phyloP scores from a whole-genome alignment of 2,888 invertebrate genomes.

The Cheilosia impressa region DNA sequence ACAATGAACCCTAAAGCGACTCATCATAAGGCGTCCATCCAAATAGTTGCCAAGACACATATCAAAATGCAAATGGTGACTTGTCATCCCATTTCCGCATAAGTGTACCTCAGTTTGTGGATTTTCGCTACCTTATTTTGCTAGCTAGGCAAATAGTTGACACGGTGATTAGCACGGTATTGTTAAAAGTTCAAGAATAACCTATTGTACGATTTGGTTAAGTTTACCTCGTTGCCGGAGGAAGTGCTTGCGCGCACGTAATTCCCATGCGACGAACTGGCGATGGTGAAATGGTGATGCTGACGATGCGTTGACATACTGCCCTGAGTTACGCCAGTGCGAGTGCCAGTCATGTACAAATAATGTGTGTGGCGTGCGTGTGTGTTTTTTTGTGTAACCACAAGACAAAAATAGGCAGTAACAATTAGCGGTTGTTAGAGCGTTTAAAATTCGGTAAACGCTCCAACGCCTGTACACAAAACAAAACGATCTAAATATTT shows the following conservation, averaged over 20 bases:
- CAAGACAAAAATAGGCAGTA: constrained; percentile 64
- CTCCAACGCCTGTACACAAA: constrained; percentile 56
- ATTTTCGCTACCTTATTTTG: constrained; percentile 33
- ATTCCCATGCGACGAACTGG: constrained; percentile 37
- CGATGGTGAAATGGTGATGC: background rate
- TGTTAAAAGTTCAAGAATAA: constrained; percentile 57
- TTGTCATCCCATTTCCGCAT: constrained; percentile 49
- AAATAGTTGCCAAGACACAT: background rate
- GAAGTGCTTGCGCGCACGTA: constrained; percentile 63
- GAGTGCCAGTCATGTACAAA: background rate
- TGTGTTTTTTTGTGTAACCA: constrained; percentile 19
- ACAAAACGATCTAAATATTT: constrained; percentile 54
- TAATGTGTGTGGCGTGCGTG: background rate
- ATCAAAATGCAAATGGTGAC: constrained; percentile 16
- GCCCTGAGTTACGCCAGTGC: constrained; percentile 49
- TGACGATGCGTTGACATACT: constrained; percentile 53
- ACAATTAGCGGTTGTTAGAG: constrained; percentile 73
- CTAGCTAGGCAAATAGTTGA: constrained; percentile 59
- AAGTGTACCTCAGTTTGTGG: constrained; percentile 13
- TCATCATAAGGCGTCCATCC: too few relatives aligned
- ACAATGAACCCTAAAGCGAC: too few relatives aligned
- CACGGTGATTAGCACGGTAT: constrained; percentile 62
- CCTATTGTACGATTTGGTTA: constrained; percentile 27
- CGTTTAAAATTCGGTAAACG: constrained; percentile 74
- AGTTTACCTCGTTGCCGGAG: constrained; percentile 19